Conservation (phyloP, 2,797 vertebrate species). For the Ptychobarbus kaznakovi region DNA sequence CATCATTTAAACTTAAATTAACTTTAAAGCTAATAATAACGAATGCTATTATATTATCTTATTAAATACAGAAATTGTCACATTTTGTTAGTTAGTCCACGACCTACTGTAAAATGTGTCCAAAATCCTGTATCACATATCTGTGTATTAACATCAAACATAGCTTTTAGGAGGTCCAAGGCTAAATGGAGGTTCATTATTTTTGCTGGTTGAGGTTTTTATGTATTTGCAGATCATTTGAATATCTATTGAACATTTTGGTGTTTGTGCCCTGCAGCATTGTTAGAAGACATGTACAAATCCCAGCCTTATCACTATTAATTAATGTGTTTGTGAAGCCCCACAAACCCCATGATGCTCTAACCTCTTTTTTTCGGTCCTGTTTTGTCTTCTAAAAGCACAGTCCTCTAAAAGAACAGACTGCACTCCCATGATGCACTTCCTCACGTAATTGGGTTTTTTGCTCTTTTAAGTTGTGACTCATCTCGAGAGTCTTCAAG, state of each 20-base stretch:
- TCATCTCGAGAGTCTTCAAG: conserved; percentile 12
- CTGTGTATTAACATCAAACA: neutral
- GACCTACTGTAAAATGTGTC: neutral
- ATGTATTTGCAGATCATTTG: neutral
- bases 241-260: neutral
- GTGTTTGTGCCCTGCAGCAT: neutral
- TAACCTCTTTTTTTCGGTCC: conserved; percentile 18
- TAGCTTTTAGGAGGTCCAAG: neutral
- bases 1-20: neutral
- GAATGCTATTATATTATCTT: neutral
- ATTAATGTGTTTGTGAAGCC: conserved; percentile 7
- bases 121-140: neutral
- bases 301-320: neutral
- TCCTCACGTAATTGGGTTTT: conserved; percentile 24
- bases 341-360: conserved; percentile 48
- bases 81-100: neutral
- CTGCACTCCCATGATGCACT: conserved; percentile 33
- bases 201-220: neutral
- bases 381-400: conserved; percentile 59
- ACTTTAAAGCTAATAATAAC: neutral
- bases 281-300: conserved; percentile 10
- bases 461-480: conserved; percentile 28
- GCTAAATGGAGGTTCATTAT: neutral
- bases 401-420: conserved; percentile 66
- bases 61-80: neutral